These are phyloP conservation scores for Cataglyphis rosenhaueri DNA, from an alignment of 2,888 invertebrate genomes.

Conservation along the genomic window DNA sequence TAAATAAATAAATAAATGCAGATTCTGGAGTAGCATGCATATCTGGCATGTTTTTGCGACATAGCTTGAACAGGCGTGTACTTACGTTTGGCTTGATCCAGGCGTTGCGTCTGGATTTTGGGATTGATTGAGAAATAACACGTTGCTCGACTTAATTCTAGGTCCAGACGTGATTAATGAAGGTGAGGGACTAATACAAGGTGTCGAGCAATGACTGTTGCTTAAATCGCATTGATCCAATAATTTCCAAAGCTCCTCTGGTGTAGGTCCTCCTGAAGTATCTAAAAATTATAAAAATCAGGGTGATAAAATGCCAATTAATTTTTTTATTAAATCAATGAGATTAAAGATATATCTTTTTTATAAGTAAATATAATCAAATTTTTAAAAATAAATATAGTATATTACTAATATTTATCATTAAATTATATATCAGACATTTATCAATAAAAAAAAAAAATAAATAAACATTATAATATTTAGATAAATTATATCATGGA, in stretches of 20 bases:
- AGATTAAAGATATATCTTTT: background rate
- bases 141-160: conserved; percentile 87
- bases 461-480: background rate
- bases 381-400: background rate
- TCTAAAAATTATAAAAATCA: conserved; percentile 77
- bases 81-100: conserved; percentile 76
- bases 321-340: background rate
- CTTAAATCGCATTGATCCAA: conserved; percentile 98
- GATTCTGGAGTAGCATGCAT: conserved; percentile 16
- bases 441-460: background rate
- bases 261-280: conserved; percentile 95
- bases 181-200: conserved; percentile 92
- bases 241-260: conserved; percentile 95
- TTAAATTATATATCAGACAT: background rate
- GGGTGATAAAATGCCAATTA: background rate
- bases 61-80: background rate
- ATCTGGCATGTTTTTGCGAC: conserved; percentile 8
- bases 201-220: conserved; percentile 91
- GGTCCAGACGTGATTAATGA: conserved; percentile 86
- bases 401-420: conserved; percentile 1
- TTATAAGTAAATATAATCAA: background rate
- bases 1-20: conserved; percentile 66
- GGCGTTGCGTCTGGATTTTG: conserved; percentile 78
- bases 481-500: background rate
- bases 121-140: conserved; percentile 88